phyloP scores from a whole-genome alignment of 1,140 invertebrate genomes.

The Trachymyrmex cornetzi region DNA sequence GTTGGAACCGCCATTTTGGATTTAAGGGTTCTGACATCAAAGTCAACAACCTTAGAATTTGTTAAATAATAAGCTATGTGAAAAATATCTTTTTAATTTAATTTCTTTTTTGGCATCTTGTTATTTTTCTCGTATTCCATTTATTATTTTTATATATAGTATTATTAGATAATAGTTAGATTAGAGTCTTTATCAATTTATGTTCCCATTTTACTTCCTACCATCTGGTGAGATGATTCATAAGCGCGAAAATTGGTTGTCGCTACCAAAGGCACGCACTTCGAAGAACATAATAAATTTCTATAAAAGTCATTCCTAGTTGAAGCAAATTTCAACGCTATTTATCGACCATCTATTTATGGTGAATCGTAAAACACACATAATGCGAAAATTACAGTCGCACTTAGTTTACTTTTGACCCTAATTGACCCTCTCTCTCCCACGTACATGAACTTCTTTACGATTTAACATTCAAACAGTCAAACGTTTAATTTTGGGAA shows the following conservation, averaged over 20 bases:
- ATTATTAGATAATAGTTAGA: not conserved
- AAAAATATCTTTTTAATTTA: not conserved
- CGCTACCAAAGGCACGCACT: not conserved
- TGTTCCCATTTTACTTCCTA: constrained; percentile 8
- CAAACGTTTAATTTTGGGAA: not conserved
- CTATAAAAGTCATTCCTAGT: constrained; percentile 12
- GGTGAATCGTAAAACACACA: not conserved
- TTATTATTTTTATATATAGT: too few species aligned
- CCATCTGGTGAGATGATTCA: not conserved
- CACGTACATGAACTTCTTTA: not conserved
- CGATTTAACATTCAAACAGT: not conserved
- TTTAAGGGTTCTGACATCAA: constrained; percentile 4
- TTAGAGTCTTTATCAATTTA: not conserved
- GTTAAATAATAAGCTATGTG: not conserved
- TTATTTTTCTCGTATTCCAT: not conserved
- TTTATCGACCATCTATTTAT: constrained; percentile 24
- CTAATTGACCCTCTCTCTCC: not conserved
- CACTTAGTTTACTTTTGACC: not conserved
- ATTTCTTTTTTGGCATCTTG: not conserved
- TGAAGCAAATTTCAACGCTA: constrained; percentile 11
- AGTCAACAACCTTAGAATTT: not conserved
- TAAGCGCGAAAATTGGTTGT: constrained; percentile 31
- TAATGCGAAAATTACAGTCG: not conserved
- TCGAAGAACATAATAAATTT: constrained; percentile 5
- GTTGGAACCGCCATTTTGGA: constrained; percentile 33